A percentile compares a stretch with the other conserved stretches of the same genome.
phyloP scores from a whole-genome alignment of 30 jellyfish, hydroid and myxozoan species.

The Sanderia malayensis region DNA sequence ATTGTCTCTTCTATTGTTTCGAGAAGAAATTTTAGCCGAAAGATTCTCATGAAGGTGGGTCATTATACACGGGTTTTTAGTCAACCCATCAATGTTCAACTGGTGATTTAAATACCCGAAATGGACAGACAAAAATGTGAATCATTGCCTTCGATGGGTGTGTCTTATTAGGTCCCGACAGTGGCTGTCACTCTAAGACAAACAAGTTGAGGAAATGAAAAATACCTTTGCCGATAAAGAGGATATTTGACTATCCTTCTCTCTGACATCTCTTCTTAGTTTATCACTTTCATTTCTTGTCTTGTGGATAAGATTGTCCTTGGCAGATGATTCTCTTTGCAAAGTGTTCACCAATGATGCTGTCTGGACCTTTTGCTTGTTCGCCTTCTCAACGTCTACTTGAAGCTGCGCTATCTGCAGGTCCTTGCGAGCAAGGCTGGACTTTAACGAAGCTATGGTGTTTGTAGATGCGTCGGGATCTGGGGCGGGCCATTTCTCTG shows the following conservation, averaged over 20 bases:
- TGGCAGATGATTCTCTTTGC: constrained; percentile 72
- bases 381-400: constrained; percentile 55
- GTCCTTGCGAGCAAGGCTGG: constrained; percentile 60
- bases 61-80: no score
- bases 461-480: constrained; percentile 55
- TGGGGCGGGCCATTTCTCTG: constrained; percentile 31
- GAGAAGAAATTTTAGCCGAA: no score
- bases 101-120: no score
- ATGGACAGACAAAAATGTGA: no score
- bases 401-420: constrained; percentile 63
- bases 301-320: constrained; percentile 59
- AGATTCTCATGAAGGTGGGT: no score
- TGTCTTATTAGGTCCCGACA: no score
- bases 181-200: no score
- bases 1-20: no score
- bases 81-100: no score
- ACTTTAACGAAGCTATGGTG: constrained; percentile 63
- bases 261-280: constrained; percentile 52
- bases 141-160: no score
- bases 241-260: constrained; percentile 66
- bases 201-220: no score
- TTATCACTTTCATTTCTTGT: constrained; percentile 50
- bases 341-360: constrained; percentile 58
- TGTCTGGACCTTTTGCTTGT: constrained; percentile 61
- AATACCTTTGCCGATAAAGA: constrained; percentile 73